These are phyloP conservation scores for Myotis davidii DNA, from an alignment of 2,113 vertebrate genomes.

Conservation along the genomic window DNA sequence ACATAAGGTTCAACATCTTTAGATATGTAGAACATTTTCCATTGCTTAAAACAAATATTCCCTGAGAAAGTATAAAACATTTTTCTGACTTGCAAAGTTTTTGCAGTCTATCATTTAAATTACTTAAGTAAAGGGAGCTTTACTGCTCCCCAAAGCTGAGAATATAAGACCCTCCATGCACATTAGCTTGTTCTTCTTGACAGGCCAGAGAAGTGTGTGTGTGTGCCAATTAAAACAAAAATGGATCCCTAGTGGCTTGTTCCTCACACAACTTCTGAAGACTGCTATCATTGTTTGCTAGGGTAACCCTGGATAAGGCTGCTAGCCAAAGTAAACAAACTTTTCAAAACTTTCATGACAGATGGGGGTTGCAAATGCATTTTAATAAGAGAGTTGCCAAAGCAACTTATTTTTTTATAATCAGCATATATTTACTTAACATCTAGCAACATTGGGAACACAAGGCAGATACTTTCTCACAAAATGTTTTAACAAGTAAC, in stretches of 20 bases:
- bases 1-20: slow-evolving; percentile 88
- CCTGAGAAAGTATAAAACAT: slow-evolving; percentile 89
- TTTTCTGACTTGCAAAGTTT: slow-evolving; percentile 90
- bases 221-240: slow-evolving; percentile 92
- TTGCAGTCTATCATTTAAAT: slow-evolving; percentile 92
- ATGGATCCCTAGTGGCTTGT: slow-evolving; percentile 88
- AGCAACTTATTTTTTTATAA: slow-evolving; percentile 86
- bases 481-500: slow-evolving; percentile 86
- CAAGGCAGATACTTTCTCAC: slow-evolving; percentile 88
- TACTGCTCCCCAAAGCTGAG: slow-evolving; percentile 89
- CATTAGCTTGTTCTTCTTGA: slow-evolving; percentile 90
- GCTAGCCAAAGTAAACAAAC: slow-evolving; percentile 91
- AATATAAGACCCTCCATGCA: slow-evolving; percentile 90
- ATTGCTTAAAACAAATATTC: slow-evolving; percentile 90
- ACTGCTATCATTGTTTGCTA: slow-evolving; percentile 90
- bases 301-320: slow-evolving; percentile 88
- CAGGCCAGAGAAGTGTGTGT: slow-evolving; percentile 88
- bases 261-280: slow-evolving; percentile 88
- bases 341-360: slow-evolving; percentile 91
- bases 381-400: slow-evolving; percentile 91
- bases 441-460: slow-evolving; percentile 89
- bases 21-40: slow-evolving; percentile 87
- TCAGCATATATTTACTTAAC: slow-evolving; percentile 90
- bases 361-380: slow-evolving; percentile 89
- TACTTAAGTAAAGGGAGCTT: slow-evolving; percentile 92